Conservation (phyloP, 2,797 vertebrate species). For the Onychomys leucogaster region DNA sequence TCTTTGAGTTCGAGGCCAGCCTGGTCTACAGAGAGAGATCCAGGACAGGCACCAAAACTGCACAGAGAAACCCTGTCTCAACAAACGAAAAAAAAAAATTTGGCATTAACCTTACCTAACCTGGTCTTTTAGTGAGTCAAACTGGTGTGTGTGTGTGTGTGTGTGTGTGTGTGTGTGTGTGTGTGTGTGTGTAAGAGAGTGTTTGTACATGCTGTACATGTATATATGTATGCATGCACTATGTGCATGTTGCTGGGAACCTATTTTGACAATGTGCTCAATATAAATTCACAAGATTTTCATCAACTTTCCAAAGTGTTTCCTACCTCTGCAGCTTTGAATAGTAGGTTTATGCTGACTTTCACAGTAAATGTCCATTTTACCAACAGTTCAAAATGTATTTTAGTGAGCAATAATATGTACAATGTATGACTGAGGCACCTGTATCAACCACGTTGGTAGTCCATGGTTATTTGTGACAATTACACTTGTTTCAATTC, state of each 20-base stretch:
- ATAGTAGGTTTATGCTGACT: not conserved
- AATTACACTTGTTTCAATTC: not conserved
- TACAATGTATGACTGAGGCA: not conserved
- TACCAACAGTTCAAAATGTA: not conserved
- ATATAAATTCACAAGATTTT: not conserved
- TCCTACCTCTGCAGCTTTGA: not conserved
- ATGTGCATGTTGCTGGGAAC: not conserved
- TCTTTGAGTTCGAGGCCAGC: too few species aligned
- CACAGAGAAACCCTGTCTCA: too few species aligned
- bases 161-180: not conserved
- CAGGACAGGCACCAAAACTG: too few species aligned
- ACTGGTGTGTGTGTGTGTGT: not conserved
- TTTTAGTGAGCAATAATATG: not conserved
- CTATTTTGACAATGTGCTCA: not conserved
- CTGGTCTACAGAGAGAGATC: too few species aligned
- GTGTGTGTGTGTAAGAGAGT: not conserved
- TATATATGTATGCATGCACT: not conserved
- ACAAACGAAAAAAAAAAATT: too few species aligned
- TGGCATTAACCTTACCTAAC: not conserved
- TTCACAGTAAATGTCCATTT: not conserved
- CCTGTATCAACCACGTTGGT: not conserved
- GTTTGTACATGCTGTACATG: not conserved
- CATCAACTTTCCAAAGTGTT: not conserved
- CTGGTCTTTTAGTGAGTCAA: not conserved
- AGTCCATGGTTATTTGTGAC: not conserved